These are phyloP conservation scores for Dryocosmus kuriphilus DNA, from an alignment of 2,888 invertebrate genomes.

Conservation along the genomic window DNA sequence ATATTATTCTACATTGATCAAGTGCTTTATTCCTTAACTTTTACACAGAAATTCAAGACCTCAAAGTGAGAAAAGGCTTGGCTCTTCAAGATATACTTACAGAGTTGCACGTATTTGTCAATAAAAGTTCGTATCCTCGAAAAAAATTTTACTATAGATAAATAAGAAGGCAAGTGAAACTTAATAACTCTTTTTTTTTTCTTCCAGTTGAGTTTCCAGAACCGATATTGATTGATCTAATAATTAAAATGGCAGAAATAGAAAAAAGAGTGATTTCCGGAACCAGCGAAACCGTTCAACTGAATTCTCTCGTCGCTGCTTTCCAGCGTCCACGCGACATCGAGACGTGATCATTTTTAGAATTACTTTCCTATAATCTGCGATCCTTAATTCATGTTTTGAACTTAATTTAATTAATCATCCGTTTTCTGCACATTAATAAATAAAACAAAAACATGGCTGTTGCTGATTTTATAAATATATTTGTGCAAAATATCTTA, in stretches of 20 bases:
- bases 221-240: conserved; percentile 86
- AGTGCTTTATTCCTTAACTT: conserved; percentile 60
- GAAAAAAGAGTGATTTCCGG: conserved; percentile 93
- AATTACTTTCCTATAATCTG: not conserved
- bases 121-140: conserved; percentile 83
- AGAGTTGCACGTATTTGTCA: conserved; percentile 92
- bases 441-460: not conserved
- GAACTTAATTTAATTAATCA: not conserved
- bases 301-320: conserved; percentile 92
- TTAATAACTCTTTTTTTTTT: not conserved
- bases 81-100: conserved; percentile 96
- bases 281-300: conserved; percentile 93
- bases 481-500: conserved; percentile 2
- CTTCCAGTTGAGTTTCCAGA: conserved; percentile 92
- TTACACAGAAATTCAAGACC: conserved; percentile 85
- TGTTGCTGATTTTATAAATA: not conserved
- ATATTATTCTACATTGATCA: conserved; percentile 41
- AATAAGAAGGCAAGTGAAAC: conserved; percentile 18
- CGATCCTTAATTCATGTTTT: not conserved
- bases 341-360: conserved; percentile 28
- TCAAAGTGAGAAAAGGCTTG: conserved; percentile 93
- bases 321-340: conserved; percentile 87
- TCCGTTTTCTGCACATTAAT: not conserved
- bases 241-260: conserved; percentile 93
- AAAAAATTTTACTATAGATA: conserved; percentile 1